Conservation (phyloP, 1,140 invertebrate genomes). For the Eumeta japonica region DNA sequence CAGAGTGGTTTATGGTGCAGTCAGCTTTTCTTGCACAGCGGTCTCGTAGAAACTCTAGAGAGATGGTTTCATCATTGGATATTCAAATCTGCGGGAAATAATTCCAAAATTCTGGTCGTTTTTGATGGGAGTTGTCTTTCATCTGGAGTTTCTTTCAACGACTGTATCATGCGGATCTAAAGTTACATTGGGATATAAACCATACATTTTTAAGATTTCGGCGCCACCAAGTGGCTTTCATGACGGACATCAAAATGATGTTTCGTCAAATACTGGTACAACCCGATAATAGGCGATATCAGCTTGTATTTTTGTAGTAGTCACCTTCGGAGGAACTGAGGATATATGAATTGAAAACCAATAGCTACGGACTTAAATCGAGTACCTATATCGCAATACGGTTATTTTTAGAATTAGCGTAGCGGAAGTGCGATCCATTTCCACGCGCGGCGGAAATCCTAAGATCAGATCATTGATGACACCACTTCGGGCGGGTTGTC, state of each 20-base stretch:
- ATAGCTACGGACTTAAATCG: constrained; percentile 35
- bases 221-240: constrained; percentile 19
- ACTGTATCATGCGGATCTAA: constrained; percentile 7
- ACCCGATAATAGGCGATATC: constrained; percentile 23
- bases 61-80: background rate
- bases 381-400: constrained; percentile 31
- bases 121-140: constrained; percentile 9
- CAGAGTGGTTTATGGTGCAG: background rate
- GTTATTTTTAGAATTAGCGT: constrained; percentile 22
- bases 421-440: constrained; percentile 2
- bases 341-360: constrained; percentile 26
- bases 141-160: constrained; percentile 8
- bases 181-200: constrained; percentile 33
- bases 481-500: constrained; percentile 5
- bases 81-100: background rate
- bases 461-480: constrained; percentile 4
- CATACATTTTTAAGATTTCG: constrained; percentile 38
- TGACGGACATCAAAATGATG: constrained; percentile 40
- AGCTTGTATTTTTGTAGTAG: constrained; percentile 40
- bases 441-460: constrained; percentile 5
- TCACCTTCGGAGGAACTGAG: constrained; percentile 12
- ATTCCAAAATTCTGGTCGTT: background rate
- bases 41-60: background rate
- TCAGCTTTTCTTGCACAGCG: background rate
- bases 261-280: constrained; percentile 36